phyloP scores from a whole-genome alignment of 1,140 invertebrate species.

The Drosophila equinoxialis region DNA sequence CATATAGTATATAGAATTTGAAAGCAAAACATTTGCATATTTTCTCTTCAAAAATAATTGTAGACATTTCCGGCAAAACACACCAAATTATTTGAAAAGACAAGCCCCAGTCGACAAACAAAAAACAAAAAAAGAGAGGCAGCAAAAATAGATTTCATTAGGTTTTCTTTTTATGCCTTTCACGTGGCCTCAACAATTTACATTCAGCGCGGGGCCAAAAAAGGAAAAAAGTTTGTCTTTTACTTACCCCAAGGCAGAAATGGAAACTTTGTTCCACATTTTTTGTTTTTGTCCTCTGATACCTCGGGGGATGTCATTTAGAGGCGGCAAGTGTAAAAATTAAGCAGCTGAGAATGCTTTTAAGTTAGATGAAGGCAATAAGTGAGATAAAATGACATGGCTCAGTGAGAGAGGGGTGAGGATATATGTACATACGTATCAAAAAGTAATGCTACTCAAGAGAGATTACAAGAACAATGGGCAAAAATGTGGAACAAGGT shows the following conservation, averaged over 20 bases:
- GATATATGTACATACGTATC: not conserved
- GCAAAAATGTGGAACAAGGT: conserved; percentile 60
- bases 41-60: conserved; percentile 24
- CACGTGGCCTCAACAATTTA: conserved; percentile 21
- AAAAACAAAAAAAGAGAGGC: not conserved
- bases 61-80: conserved; percentile 18
- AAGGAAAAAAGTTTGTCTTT: conserved; percentile 11
- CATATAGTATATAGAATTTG: conserved; percentile 30
- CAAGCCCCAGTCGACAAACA: not conserved
- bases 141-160: conserved; percentile 39
- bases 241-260: conserved; percentile 18
- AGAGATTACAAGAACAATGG: conserved; percentile 30
- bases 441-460: conserved; percentile 63
- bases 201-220: not conserved
- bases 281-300: conserved; percentile 30
- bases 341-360: conserved; percentile 56
- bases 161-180: conserved; percentile 43
- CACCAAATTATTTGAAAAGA: conserved; percentile 4
- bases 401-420: not conserved
- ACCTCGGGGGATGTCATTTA: conserved; percentile 67
- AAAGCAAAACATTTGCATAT: conserved; percentile 62
- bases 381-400: conserved; percentile 69
- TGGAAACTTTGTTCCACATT: conserved; percentile 63
- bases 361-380: conserved; percentile 48
- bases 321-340: conserved; percentile 73